Evolutionary conservation across 2,888 invertebrate genomes (phyloP).

Genomic region (Leucophenga maculata): DNA sequence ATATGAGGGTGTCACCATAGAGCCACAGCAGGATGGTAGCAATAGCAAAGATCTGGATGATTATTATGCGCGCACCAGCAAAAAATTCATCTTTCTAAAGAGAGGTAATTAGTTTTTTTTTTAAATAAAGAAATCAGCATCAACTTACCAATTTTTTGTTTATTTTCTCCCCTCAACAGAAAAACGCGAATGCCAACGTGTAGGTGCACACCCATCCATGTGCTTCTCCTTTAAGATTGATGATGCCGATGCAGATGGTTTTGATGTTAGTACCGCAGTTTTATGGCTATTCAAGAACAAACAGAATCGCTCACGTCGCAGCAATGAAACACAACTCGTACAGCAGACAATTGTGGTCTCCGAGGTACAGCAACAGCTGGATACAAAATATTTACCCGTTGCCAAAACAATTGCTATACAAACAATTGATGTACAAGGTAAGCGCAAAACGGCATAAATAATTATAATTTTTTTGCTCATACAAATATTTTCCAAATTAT

Average conservation of each 20-base stretch:
- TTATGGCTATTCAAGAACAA: constrained; percentile 84
- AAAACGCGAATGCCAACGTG: constrained; percentile 73
- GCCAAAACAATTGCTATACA: constrained; percentile 86
- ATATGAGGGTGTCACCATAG: constrained; percentile 80
- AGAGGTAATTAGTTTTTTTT: constrained; percentile 75
- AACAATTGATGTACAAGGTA: constrained; percentile 81
- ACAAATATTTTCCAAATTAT: no score
- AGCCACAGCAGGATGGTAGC: constrained; percentile 64
- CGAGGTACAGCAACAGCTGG: constrained; percentile 83
- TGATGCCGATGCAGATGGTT: constrained; percentile 80
- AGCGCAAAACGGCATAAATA: no score
- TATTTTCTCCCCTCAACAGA: constrained; percentile 68
- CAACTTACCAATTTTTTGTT: background rate
- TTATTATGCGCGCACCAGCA: constrained; percentile 87
- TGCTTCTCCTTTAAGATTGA: constrained; percentile 86
- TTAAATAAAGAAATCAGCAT: no score
- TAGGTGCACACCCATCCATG: constrained; percentile 76
- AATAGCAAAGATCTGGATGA: constrained; percentile 77
- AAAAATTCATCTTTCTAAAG: constrained; percentile 86
- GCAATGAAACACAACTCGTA: constrained; percentile 45
- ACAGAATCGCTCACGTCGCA: constrained; percentile 44
- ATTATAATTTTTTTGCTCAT: no score
- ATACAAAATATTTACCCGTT: constrained; percentile 80
- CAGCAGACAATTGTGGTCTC: constrained; percentile 83
- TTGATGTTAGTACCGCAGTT: constrained; percentile 84